Evolutionary conservation across 2,888 invertebrate species (phyloP).

Genomic region (Temnothorax unifasciatus): DNA sequence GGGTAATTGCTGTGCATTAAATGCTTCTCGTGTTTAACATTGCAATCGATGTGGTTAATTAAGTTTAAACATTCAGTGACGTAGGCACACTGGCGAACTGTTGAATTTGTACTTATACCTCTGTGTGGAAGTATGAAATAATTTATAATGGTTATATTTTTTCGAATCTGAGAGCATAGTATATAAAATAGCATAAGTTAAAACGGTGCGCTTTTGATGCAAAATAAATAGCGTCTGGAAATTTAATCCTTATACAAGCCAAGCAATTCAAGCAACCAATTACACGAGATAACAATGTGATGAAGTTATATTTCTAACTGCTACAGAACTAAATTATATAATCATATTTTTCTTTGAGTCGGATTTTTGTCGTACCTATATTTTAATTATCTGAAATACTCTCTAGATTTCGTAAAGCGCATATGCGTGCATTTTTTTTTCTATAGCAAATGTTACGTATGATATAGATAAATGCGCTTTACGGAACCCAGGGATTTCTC

Average conservation of each 20-base stretch:
- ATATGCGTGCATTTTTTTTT: no score
- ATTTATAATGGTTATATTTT: constrained; percentile 1
- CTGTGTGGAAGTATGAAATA: background rate
- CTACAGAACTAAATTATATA: background rate
- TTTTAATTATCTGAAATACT: background rate
- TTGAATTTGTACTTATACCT: background rate
- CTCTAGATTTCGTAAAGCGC: no score
- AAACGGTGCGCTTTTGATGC: background rate
- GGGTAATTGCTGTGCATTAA: background rate
- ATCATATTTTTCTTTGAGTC: background rate
- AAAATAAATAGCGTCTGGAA: background rate
- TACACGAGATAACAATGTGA: background rate
- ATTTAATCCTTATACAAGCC: background rate
- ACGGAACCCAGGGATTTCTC: no score
- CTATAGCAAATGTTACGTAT: no score
- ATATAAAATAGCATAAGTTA: background rate
- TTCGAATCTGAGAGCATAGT: background rate
- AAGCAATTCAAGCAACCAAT: background rate
- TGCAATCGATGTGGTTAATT: constrained; percentile 25
- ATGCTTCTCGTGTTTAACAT: background rate
- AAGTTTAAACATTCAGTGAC: background rate
- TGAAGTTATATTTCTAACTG: background rate
- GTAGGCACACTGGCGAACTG: background rate
- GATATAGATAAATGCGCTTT: no score
- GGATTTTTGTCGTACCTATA: background rate